phyloP scores from a whole-genome alignment of 2,888 invertebrate genomes.

The Taenaris catops region DNA sequence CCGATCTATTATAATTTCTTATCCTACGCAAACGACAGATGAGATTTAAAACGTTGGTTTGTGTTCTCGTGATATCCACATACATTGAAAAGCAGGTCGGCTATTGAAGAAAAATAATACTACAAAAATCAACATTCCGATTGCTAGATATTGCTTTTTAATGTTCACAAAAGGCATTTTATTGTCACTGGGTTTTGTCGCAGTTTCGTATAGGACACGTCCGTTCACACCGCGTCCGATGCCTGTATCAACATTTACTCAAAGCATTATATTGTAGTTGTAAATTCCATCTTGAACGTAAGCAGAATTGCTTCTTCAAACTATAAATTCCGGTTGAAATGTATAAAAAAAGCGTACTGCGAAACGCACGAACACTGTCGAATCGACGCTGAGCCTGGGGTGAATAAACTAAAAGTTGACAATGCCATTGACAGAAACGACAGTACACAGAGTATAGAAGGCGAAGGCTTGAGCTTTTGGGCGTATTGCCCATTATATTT shows the following conservation, averaged over 20 bases:
- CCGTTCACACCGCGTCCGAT: conserved; percentile 11
- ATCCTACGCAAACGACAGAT: too few species aligned
- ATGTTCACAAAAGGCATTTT: conserved; percentile 69
- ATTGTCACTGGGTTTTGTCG: conserved; percentile 29
- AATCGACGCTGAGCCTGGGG: conserved; percentile 8
- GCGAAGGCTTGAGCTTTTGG: too few species aligned
- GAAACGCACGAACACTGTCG: conserved; percentile 2
- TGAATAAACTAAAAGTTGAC: conserved; percentile 12
- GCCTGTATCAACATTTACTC: conserved; percentile 10
- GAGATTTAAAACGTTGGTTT: too few species aligned
- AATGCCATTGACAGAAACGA: conserved; percentile 1
- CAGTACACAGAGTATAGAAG: not conserved
- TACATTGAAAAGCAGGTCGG: conserved; percentile 65
- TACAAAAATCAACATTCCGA: conserved; percentile 68
- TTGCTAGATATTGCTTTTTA: conserved; percentile 68
- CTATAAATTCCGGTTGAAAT: conserved; percentile 1
- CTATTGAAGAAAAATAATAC: conserved; percentile 65
- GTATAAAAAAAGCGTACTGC: conserved; percentile 2
- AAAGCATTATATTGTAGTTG: conserved; percentile 19
- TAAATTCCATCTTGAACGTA: conserved; percentile 9
- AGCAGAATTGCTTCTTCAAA: not conserved
- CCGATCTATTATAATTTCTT: too few species aligned
- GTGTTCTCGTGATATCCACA: conserved; percentile 27
- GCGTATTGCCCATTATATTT: too few species aligned
- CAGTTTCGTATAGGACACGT: conserved; percentile 19